Evolutionary conservation across 2,113 vertebrate species (phyloP).

Genomic region (Dicaeum eximium): DNA sequence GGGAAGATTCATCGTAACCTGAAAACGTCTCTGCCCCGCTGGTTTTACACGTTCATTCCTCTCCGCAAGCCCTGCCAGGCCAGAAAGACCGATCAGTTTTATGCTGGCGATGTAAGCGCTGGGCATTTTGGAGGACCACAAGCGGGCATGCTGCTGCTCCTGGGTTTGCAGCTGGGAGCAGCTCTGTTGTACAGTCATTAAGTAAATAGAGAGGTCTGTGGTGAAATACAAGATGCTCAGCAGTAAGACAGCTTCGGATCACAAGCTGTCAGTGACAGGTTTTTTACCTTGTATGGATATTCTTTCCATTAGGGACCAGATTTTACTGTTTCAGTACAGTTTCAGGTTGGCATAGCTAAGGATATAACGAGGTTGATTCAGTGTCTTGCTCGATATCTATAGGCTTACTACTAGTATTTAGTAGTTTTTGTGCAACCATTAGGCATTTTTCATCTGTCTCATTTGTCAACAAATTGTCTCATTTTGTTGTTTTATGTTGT

Average conservation of each 20-base stretch:
- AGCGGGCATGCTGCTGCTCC: not conserved
- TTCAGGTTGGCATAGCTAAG: not conserved
- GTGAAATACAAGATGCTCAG: not conserved
- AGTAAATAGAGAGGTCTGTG: not conserved
- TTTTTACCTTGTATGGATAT: not conserved
- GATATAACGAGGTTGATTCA: not conserved
- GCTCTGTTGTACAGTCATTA: too few species aligned
- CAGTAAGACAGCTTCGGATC: not conserved
- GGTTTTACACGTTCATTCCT: not conserved
- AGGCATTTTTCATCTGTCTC: not conserved
- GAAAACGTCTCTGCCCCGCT: not conserved
- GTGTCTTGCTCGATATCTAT: fast-evolving
- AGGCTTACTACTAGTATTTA: not conserved
- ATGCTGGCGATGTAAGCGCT: fast-evolving
- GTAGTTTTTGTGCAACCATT: not conserved
- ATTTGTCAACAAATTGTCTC: not conserved
- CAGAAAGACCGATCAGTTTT: not conserved
- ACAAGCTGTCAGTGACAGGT: not conserved
- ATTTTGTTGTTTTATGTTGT: not conserved
- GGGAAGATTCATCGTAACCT: not conserved
- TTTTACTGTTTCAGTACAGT: not conserved
- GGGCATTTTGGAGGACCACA: not conserved
- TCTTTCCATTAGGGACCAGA: not conserved
- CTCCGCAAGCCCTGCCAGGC: not conserved
- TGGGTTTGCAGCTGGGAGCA: not conserved